Evolutionary conservation across 2,888 invertebrate species (phyloP), one percentile per base, ranked within the genome.

Genomic region (Carpatolechia fugitivella): DNA sequence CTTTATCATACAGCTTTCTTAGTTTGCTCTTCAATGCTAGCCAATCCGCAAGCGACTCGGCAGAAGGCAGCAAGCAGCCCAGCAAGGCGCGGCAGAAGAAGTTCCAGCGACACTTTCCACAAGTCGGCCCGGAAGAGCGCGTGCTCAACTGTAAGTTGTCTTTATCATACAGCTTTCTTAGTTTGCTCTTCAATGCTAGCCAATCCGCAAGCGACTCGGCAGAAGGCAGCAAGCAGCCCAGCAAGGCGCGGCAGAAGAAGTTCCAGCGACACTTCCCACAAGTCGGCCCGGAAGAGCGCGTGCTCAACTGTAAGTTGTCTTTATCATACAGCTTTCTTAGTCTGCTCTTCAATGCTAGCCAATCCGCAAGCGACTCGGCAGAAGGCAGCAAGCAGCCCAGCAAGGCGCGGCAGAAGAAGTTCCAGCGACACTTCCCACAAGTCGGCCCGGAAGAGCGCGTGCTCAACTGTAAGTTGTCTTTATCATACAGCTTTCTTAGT

Each of bases 191-290:
- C n/a, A 24, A 6, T 24, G 6, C 24, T 3, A 24, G 24, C 24
- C 24, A 24, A 24, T 3, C 24, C 24, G 24, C 24, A 56, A 82
- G 74, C 58, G 85, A 78, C 60, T 70, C 78, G 40, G 66, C 74
- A 13, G 83, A 83, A 56, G 79, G 91, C 80, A 80, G 91, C 80
- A 80, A 92, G 63, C 91, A 91, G 65, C 93, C 93, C 46, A 93
- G 93, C 77, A 95, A 94, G 76, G 92, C 95, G 49, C 91, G 96
- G 41, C 96, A 96, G 84, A 96, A 97, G 85, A 97, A 97, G 85
- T 97, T 97, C 85, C 95, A 95, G 76, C 92, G 97, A 61, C 95
- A 97, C 82, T 97, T 97, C 88, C 94, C 94, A 64, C 94, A 95
- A 78, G 96, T 97, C 65, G 93, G 95, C 46, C 93, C 93, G 18